Evolutionary conservation across 2,113 vertebrate genomes (phyloP).

Genomic region (Aspiorhynchus laticeps): DNA sequence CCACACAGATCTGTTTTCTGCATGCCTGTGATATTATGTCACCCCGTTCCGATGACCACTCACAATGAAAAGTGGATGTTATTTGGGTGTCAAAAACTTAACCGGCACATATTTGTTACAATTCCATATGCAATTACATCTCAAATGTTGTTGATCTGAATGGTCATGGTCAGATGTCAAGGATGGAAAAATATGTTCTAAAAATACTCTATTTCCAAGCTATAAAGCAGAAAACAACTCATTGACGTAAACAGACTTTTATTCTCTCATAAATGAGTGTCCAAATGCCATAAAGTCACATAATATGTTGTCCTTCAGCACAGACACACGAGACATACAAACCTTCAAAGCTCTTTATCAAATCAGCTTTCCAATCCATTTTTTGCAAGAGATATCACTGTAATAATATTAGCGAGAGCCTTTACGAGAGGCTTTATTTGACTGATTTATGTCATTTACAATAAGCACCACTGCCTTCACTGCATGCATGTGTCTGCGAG

Average conservation of each 20-base stretch:
- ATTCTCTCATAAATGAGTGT: not conserved
- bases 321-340: not conserved
- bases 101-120: not conserved
- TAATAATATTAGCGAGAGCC: not conserved
- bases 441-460: slow-evolving; percentile 23
- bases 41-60: not conserved
- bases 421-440: not conserved
- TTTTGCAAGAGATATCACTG: slow-evolving; percentile 2
- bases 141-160: not conserved
- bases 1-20: slow-evolving; percentile 20
- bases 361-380: not conserved
- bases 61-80: not conserved
- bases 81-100: not conserved
- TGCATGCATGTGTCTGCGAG: not conserved
- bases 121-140: not conserved
- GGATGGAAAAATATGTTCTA: not conserved
- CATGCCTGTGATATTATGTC: slow-evolving; percentile 30
- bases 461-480: not conserved
- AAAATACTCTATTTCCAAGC: slow-evolving; percentile 1
- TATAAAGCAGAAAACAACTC: slow-evolving; percentile 17
- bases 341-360: not conserved
- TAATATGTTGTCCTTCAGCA: not conserved
- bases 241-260: not conserved
- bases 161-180: not conserved
- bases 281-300: not conserved